A percentile compares a stretch with the other conserved stretches of the same genome.
These are phyloP conservation scores for Pseudomyrmex cubaensis DNA, from an alignment of 1,140 invertebrate species.

Conservation along the genomic window DNA sequence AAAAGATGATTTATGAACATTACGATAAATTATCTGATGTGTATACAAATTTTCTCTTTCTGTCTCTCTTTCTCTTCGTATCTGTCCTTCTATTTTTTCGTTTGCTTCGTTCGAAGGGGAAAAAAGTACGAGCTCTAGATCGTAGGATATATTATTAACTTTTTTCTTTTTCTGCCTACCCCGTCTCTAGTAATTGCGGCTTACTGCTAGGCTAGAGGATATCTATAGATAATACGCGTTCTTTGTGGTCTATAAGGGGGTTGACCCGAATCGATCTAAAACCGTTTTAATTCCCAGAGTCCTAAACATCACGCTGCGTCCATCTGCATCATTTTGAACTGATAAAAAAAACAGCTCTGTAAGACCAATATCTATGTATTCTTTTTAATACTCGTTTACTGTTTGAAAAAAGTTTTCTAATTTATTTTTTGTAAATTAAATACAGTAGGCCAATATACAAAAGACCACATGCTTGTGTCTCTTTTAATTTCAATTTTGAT, in stretches of 20 bases:
- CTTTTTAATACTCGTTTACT: not conserved
- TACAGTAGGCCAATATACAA: too few relatives aligned
- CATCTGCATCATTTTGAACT: slow-evolving; percentile 44
- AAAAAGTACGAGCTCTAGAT: slow-evolving; percentile 24
- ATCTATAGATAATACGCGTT: slow-evolving; percentile 49
- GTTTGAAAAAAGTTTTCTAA: too few relatives aligned
- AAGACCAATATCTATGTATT: not conserved
- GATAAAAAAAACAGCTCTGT: not conserved
- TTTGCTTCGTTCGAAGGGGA: not conserved
- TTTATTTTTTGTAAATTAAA: too few relatives aligned
- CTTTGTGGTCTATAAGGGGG: slow-evolving; percentile 55
- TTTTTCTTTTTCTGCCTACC: slow-evolving; percentile 43
- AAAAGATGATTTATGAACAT: slow-evolving; percentile 30
- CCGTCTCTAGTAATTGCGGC: slow-evolving; percentile 53
- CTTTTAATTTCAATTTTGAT: too few relatives aligned
- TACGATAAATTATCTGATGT: slow-evolving; percentile 31
- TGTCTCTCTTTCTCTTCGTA: slow-evolving; percentile 8
- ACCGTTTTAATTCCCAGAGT: slow-evolving; percentile 51
- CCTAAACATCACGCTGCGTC: slow-evolving; percentile 33
- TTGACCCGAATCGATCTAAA: slow-evolving; percentile 71
- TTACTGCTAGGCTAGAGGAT: slow-evolving; percentile 36
- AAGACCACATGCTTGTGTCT: too few relatives aligned
- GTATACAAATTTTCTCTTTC: slow-evolving; percentile 11
- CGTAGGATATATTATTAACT: slow-evolving; percentile 59
- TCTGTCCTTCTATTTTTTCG: not conserved